These are phyloP conservation scores for Psylliodes chrysocephalus DNA, from an alignment of 2,888 invertebrate genomes.

Conservation along the genomic window DNA sequence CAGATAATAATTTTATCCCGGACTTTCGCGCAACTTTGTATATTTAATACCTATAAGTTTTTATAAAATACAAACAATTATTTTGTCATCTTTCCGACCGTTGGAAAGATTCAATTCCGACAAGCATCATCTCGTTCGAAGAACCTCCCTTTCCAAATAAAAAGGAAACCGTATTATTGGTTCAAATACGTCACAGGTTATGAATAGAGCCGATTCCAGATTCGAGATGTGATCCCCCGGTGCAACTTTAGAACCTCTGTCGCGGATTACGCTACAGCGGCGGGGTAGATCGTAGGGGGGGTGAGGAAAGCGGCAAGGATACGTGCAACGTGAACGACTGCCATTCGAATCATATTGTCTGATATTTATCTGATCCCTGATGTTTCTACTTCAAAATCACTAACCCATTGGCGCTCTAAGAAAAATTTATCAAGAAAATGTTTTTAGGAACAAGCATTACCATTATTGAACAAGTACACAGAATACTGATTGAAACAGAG, in stretches of 20 bases:
- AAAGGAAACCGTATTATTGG: slow-evolving; percentile 35
- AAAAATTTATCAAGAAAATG: too few species aligned
- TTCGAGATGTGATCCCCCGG: slow-evolving; percentile 52
- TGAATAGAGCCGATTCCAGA: slow-evolving; percentile 54
- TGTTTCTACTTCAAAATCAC: slow-evolving; percentile 50
- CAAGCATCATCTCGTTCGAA: slow-evolving; percentile 18
- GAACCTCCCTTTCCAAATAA: slow-evolving; percentile 23
- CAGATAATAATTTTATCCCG: too few species aligned
- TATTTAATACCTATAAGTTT: too few species aligned
- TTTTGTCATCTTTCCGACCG: neutral
- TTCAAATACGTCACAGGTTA: slow-evolving; percentile 51
- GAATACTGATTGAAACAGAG: too few species aligned
- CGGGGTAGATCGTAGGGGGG: too few species aligned
- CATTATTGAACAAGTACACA: too few species aligned
- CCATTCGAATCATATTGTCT: slow-evolving; percentile 61
- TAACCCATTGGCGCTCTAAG: slow-evolving; percentile 13
- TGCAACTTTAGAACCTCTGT: slow-evolving; percentile 58
- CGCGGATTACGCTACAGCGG: slow-evolving; percentile 59
- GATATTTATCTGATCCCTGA: slow-evolving; percentile 60
- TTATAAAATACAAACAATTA: too few species aligned
- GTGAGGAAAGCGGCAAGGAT: too few species aligned
- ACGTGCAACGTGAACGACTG: slow-evolving; percentile 56
- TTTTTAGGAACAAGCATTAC: too few species aligned
- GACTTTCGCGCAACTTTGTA: too few species aligned
- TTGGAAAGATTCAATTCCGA: neutral